Percentiles rank a stretch among this genome's conserved stretches.
Evolutionary conservation across 2,113 vertebrate genomes (phyloP).

Genomic region (Amazona guildingii): DNA sequence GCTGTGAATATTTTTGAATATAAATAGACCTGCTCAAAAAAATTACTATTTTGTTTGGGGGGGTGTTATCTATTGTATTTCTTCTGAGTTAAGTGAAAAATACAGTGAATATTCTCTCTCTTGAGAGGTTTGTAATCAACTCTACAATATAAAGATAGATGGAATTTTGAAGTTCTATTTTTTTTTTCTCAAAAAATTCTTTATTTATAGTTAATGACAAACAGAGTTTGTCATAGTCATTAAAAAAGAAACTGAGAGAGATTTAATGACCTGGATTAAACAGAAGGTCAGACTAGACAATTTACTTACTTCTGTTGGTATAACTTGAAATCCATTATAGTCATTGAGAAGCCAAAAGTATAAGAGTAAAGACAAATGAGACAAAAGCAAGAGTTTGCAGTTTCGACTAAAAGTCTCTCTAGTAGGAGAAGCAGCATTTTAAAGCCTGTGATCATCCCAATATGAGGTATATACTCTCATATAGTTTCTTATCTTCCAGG

Average conservation of each 20-base stretch:
- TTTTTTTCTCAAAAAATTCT: not conserved
- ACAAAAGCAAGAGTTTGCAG: too few species aligned
- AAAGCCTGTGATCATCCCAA: not conserved
- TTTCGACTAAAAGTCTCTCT: not conserved
- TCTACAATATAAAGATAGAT: not conserved
- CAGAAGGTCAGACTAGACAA: not conserved
- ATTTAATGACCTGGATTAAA: not conserved
- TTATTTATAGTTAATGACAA: not conserved
- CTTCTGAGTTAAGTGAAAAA: not conserved
- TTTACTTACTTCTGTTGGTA: not conserved
- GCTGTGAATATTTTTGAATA: not conserved
- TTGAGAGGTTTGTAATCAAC: not conserved
- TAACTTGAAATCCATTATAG: not conserved
- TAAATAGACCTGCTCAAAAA: not conserved
- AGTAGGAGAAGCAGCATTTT: not conserved
- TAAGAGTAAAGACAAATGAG: not conserved
- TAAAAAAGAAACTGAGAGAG: not conserved
- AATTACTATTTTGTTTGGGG: fast-evolving
- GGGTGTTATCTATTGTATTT: not conserved
- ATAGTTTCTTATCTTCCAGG: not conserved
- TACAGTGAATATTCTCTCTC: not conserved
- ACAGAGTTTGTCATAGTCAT: not conserved
- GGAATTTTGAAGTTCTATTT: not conserved
- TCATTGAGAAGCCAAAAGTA: not conserved
- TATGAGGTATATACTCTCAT: not conserved